A percentile compares a stretch with the other conserved stretches of the same genome.
Evolutionary conservation across 1,140 invertebrate genomes (phyloP).

Genomic region (Drosophila sechellia): DNA sequence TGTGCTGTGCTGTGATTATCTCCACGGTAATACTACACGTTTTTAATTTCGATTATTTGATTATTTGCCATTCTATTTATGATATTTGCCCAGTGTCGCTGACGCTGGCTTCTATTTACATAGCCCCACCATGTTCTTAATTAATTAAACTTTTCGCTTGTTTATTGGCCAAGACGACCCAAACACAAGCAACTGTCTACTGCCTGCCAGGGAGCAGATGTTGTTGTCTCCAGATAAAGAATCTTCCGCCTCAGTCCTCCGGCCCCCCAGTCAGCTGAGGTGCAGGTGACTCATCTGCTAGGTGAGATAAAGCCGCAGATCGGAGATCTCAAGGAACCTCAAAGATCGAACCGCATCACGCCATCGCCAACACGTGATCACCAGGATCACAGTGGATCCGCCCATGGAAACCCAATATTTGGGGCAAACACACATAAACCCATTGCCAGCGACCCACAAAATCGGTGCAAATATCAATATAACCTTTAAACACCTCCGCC

Average conservation of each 20-base stretch:
- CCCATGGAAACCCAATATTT: slow-evolving; percentile 56
- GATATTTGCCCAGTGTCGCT: slow-evolving; percentile 42
- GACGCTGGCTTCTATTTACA: slow-evolving; percentile 37
- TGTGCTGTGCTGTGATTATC: slow-evolving; percentile 46
- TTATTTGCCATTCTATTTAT: slow-evolving; percentile 64
- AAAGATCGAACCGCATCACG: slow-evolving; percentile 46
- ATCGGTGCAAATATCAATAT: slow-evolving; percentile 66
- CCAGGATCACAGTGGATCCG: slow-evolving; percentile 31
- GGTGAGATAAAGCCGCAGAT: slow-evolving; percentile 56
- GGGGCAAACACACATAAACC: slow-evolving; percentile 56
- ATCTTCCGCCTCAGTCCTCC: slow-evolving; percentile 13
- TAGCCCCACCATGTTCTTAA: slow-evolving; percentile 51
- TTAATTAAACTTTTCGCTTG: slow-evolving; percentile 63
- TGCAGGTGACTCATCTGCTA: slow-evolving; percentile 51
- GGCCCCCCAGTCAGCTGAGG: background rate
- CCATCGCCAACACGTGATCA: slow-evolving; percentile 30
- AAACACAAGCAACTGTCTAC: slow-evolving; percentile 76
- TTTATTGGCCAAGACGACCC: slow-evolving; percentile 52
- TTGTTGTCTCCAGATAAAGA: slow-evolving; percentile 57
- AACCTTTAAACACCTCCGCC: slow-evolving; percentile 69
- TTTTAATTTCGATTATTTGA: slow-evolving; percentile 60
- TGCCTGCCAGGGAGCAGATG: slow-evolving; percentile 40
- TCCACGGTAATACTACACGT: slow-evolving; percentile 29
- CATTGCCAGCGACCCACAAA: slow-evolving; percentile 76
- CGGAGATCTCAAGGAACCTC: slow-evolving; percentile 12